Evolutionary conservation across 2,797 vertebrate species (phyloP), one percentile per base, ranked within the genome.

Genomic region (Syncerus caffer): DNA sequence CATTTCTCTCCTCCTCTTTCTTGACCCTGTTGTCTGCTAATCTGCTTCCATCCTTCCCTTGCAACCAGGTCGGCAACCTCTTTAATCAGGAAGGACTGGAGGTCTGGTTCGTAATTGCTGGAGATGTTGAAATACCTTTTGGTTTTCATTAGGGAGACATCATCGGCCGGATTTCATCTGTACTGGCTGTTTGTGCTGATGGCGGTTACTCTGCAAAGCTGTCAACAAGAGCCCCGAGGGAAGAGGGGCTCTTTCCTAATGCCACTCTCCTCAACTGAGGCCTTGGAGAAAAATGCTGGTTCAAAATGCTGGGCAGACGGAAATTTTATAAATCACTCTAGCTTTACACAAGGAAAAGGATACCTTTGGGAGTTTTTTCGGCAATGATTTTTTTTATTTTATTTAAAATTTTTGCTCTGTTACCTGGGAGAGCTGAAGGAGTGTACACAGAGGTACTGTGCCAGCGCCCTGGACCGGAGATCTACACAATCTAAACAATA

Each of bases 381-480:
- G 21, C 76, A 47, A 2, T 29, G 34, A 31, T 67, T 76, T 10
- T 47, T 47, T 47, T 47, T 11, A 47, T 11, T 47, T 47, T 47
- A 47, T 47, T 47, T n/a, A n/a, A n/a, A n/a, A n/a, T n/a, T n/a
- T n/a, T n/a, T n/a, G 17, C 15, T 25, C n/a, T 1, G 87, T 92
- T 89, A 6, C 53, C 25, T 31, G 3, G 86, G 55, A n/a, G 79
- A 84, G 51, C 6, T 0, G 27, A 4, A 13, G 47, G 1, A 15
- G 47, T 6, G 8, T 14, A 2, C 11, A 6, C 0, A 4, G 6
- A 1, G 45, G 23, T 31, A 16, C 0, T 4, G 0, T 51, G 82
- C 85, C 23, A 3, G 17, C 7, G 16, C 7, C 1, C 16, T 4
- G 6, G 4, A 4, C 16, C 1, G 0, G 15, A n/a, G 89, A 85